A percentile compares a stretch with the other conserved stretches of the same genome.
Evolutionary conservation across 2,888 invertebrate genomes (phyloP).

Genomic region (Theodoxus fluviatilis): DNA sequence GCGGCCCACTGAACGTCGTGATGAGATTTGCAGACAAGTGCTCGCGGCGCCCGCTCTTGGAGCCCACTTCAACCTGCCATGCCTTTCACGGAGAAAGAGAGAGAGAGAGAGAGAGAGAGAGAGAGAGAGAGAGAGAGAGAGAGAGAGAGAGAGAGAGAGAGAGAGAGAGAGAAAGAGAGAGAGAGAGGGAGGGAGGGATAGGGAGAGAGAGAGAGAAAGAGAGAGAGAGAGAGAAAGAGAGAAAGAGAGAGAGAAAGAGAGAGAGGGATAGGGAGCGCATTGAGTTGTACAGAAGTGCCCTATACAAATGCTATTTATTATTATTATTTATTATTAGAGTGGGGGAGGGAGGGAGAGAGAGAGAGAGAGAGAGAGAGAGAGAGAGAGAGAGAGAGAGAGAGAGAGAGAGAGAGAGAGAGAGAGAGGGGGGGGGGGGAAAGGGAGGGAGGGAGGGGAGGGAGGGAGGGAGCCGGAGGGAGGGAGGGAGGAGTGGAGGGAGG

Average conservation of each 20-base stretch:
- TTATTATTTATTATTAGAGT: too few species aligned
- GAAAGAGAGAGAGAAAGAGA: background rate
- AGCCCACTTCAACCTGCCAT: background rate
- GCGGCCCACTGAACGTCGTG: background rate
- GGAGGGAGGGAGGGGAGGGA: background rate
- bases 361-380: background rate
- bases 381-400: background rate
- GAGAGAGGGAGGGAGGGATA: background rate
- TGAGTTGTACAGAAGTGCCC: too few species aligned
- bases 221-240: conserved; percentile 6
- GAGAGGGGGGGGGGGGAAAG: background rate
- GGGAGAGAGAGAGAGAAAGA: conserved; percentile 5
- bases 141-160: conserved; percentile 16
- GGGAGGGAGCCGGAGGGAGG: conserved; percentile 4
- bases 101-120: conserved; percentile 16
- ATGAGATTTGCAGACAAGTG: background rate
- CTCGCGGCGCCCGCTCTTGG: background rate
- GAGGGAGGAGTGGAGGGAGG: background rate
- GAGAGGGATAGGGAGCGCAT: conserved; percentile 6
- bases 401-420: conserved; percentile 11
- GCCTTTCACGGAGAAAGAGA: background rate
- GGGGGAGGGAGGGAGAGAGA: conserved; percentile 11
- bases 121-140: conserved; percentile 16
- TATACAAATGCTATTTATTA: too few species aligned
- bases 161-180: background rate